Conservation (phyloP, 2,113 vertebrate species). For the Melanerpes formicivorus region DNA sequence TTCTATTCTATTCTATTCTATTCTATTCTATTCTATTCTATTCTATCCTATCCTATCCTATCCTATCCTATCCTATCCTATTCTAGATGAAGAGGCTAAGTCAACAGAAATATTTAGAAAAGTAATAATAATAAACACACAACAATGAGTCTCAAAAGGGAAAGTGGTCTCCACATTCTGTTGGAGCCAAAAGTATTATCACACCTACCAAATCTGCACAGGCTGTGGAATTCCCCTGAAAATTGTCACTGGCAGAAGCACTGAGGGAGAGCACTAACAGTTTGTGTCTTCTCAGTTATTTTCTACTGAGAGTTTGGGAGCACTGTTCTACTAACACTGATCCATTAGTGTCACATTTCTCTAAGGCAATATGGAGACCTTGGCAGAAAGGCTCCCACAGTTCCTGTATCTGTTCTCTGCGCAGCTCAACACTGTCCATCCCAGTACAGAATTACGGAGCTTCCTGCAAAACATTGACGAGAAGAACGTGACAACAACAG, state of each 20-base stretch:
- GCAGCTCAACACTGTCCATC: not conserved
- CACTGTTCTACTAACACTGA: not conserved
- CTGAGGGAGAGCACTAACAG: not conserved
- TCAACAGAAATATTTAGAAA: not conserved
- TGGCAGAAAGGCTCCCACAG: not conserved
- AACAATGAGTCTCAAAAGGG: not conserved
- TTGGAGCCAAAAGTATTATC: not conserved
- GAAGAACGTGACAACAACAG: not conserved
- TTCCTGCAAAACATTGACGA: not conserved
- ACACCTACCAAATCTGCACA: not conserved
- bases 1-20: too few species aligned
- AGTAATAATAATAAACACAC: not conserved
- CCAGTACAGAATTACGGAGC: not conserved
- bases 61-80: too few species aligned
- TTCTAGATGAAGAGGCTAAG: not conserved
- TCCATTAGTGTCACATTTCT: not conserved
- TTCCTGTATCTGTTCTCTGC: accelerated
- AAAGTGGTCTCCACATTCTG: not conserved
- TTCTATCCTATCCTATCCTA: too few species aligned
- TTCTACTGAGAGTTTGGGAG: not conserved
- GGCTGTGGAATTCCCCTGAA: not conserved
- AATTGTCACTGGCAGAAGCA: not conserved
- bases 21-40: too few species aligned
- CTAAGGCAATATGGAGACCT: not conserved
- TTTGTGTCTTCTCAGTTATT: not conserved